A percentile compares a stretch with the other conserved stretches of the same genome.
phyloP scores from a whole-genome alignment of 2,888 invertebrate genomes.

The Suillia variegata region DNA sequence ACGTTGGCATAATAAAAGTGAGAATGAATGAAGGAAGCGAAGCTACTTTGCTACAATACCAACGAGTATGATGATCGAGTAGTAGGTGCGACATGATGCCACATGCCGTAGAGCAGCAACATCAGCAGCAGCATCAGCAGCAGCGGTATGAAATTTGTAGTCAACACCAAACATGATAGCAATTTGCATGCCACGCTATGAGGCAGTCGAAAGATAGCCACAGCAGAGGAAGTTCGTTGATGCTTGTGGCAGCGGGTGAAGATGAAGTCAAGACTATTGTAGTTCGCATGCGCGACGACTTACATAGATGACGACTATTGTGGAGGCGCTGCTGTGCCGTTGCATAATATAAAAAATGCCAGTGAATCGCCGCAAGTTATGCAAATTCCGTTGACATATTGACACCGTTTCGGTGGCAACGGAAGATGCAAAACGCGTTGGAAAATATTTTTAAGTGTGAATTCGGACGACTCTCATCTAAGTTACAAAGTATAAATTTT shows the following conservation, averaged over 20 bases:
- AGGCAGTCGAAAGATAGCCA: not conserved
- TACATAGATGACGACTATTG: not conserved
- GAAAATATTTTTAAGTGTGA: too few relatives aligned
- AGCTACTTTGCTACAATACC: not conserved
- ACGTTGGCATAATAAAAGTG: conserved; percentile 9
- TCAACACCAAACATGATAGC: not conserved
- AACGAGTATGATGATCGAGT: not conserved
- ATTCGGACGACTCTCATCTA: too few relatives aligned
- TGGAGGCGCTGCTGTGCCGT: not conserved
- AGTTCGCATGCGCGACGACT: not conserved
- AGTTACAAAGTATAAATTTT: too few relatives aligned
- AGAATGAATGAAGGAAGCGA: not conserved
- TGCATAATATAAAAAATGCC: not conserved
- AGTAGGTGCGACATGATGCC: conserved; percentile 20
- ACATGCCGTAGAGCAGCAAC: conserved; percentile 2
- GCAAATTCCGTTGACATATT: not conserved
- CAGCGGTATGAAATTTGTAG: too few relatives aligned
- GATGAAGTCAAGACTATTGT: too few relatives aligned
- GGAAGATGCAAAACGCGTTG: too few relatives aligned
- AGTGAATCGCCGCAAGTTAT: not conserved
- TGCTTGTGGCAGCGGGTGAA: not conserved
- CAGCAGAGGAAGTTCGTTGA: not conserved
- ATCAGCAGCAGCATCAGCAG: too few relatives aligned
- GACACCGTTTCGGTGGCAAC: not conserved
- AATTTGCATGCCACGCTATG: conserved; percentile 20